Conservation (phyloP, 2,113 vertebrate species). For the Colossoma macropomum region DNA sequence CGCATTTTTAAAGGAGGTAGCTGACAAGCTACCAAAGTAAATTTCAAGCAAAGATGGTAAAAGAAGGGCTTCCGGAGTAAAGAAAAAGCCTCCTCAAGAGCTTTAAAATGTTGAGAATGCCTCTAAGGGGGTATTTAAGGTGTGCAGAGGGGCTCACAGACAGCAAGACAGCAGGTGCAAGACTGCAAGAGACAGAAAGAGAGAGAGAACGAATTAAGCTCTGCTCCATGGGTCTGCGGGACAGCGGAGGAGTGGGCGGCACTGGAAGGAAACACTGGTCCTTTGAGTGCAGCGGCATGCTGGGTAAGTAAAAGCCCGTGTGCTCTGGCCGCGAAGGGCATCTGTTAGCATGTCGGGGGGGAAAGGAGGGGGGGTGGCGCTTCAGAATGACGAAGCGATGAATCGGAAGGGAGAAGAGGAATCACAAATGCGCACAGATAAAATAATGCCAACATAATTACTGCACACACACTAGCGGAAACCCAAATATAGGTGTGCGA, state of each 20-base stretch:
- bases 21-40: too few species aligned
- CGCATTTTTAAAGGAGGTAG: too few species aligned
- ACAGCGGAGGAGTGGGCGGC: conserved; percentile 34
- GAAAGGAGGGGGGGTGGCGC: not conserved
- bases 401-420: not conserved
- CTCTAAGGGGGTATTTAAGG: not conserved
- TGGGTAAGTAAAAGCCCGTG: conserved; percentile 52
- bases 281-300: conserved; percentile 40
- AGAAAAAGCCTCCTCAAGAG: not conserved
- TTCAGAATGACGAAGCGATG: not conserved
- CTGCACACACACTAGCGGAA: not conserved
- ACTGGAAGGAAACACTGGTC: conserved; percentile 43
- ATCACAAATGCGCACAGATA: conserved; percentile 57
- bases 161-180: not conserved
- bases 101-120: not conserved
- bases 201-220: not conserved
- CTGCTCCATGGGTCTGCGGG: not conserved
- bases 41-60: not conserved
- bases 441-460: not conserved
- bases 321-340: conserved; percentile 45
- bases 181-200: not conserved
- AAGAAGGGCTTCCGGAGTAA: not conserved
- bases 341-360: conserved; percentile 36
- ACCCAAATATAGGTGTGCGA: not conserved
- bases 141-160: not conserved